phyloP scores from a whole-genome alignment of 2,113 vertebrate species.

The Acanthisitta chloris region DNA sequence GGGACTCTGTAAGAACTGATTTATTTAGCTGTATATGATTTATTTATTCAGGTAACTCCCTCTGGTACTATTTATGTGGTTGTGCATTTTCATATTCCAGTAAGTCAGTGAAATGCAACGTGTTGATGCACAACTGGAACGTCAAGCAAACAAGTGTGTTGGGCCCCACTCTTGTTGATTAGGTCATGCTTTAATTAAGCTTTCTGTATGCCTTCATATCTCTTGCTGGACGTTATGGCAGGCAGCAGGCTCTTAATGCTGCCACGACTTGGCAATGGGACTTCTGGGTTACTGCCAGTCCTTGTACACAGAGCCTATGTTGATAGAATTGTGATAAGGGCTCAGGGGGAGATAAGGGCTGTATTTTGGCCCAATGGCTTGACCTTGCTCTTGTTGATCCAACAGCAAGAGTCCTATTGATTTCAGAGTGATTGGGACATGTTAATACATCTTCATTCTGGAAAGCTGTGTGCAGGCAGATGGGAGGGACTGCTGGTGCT shows the following conservation, averaged over 20 bases:
- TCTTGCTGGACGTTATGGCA: not conserved
- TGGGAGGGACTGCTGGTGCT: constrained; percentile 29
- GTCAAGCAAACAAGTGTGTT: not conserved
- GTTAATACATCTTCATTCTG: not conserved
- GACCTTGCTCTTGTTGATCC: constrained; percentile 36
- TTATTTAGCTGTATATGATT: not conserved
- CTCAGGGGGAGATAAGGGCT: not conserved
- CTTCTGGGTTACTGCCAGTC: not conserved
- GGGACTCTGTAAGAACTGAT: not conserved
- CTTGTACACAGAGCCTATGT: constrained; percentile 21
- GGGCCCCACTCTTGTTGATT: not conserved
- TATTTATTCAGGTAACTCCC: constrained; percentile 41
- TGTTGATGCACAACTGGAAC: not conserved
- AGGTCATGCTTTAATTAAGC: not conserved
- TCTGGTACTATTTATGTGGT: not conserved
- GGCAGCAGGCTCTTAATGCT: not conserved
- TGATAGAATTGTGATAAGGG: constrained; percentile 6
- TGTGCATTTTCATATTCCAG: not conserved
- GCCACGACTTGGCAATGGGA: not conserved
- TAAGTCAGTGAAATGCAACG: not conserved
- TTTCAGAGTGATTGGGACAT: not conserved
- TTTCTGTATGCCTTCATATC: not conserved
- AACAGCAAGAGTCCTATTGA: not conserved
- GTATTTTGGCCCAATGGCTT: not conserved
- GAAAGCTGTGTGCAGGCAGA: not conserved